These are phyloP conservation scores for Lordiphosa mommai DNA, from an alignment of 1,140 invertebrate species.

Conservation along the genomic window DNA sequence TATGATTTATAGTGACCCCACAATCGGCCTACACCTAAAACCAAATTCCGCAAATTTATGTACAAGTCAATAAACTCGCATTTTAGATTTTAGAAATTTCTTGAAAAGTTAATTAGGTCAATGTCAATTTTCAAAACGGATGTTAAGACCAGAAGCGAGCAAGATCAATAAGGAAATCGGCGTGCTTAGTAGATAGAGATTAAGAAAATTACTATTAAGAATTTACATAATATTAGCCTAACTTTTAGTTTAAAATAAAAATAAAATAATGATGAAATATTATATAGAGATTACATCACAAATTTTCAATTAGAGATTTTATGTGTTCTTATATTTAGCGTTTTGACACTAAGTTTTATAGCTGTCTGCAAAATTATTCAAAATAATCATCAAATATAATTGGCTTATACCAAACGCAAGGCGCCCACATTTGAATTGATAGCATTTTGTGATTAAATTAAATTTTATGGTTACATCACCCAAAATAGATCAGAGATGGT, in stretches of 20 bases:
- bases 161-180: too few relatives aligned
- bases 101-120: slow-evolving; percentile 55
- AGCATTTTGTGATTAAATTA: slow-evolving; percentile 39
- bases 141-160: too few relatives aligned
- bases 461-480: slow-evolving; percentile 62
- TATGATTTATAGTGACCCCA: background rate
- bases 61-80: slow-evolving; percentile 53
- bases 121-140: slow-evolving; percentile 47
- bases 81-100: slow-evolving; percentile 22
- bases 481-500: slow-evolving; percentile 15
- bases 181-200: too few relatives aligned
- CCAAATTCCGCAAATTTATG: slow-evolving; percentile 15
- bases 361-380: too few relatives aligned
- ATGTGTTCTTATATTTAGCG: background rate
- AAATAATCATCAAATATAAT: too few relatives aligned
- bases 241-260: too few relatives aligned
- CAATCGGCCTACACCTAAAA: slow-evolving; percentile 5
- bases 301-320: background rate
- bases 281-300: slow-evolving; percentile 36
- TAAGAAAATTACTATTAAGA: background rate
- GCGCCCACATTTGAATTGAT: slow-evolving; percentile 30
- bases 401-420: slow-evolving; percentile 28
- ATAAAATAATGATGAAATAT: slow-evolving; percentile 43
- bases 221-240: background rate
- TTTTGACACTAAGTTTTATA: background rate